Evolutionary conservation across 1,140 invertebrate genomes (phyloP).

Genomic region (Schlechtendalia chinensis): DNA sequence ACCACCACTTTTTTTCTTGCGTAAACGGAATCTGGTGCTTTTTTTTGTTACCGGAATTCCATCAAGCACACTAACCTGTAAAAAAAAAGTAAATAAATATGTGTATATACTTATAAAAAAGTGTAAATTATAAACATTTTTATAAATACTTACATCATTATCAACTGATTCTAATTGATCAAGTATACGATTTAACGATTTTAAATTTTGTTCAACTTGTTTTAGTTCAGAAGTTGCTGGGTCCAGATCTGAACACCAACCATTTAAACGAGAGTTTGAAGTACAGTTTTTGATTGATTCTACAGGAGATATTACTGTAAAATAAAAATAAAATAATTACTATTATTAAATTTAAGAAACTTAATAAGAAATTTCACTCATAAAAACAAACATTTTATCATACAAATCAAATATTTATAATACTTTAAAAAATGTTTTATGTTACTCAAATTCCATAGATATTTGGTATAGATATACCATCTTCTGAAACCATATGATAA

Average conservation of each 20-base stretch:
- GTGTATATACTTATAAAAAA: neutral
- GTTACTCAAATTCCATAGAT: too few relatives aligned
- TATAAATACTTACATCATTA: constrained; percentile 53
- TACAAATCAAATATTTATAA: too few relatives aligned
- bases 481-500: too few relatives aligned
- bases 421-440: too few relatives aligned
- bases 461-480: too few relatives aligned
- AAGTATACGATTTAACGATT: constrained; percentile 63
- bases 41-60: constrained; percentile 66
- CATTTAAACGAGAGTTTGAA: constrained; percentile 51
- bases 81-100: neutral
- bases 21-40: constrained; percentile 67
- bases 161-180: constrained; percentile 58
- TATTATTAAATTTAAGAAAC: neutral
- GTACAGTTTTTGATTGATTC: constrained; percentile 49
- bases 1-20: constrained; percentile 67
- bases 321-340: neutral
- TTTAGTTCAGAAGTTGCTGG: constrained; percentile 63
- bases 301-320: constrained; percentile 35
- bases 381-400: too few relatives aligned
- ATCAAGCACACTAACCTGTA: constrained; percentile 56
- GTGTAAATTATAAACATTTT: neutral
- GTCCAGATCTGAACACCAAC: constrained; percentile 59
- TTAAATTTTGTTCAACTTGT: constrained; percentile 65
- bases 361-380: too few relatives aligned